Conservation (phyloP, 2,113 vertebrate genomes). For the Phalacrocorax pelagicus region DNA sequence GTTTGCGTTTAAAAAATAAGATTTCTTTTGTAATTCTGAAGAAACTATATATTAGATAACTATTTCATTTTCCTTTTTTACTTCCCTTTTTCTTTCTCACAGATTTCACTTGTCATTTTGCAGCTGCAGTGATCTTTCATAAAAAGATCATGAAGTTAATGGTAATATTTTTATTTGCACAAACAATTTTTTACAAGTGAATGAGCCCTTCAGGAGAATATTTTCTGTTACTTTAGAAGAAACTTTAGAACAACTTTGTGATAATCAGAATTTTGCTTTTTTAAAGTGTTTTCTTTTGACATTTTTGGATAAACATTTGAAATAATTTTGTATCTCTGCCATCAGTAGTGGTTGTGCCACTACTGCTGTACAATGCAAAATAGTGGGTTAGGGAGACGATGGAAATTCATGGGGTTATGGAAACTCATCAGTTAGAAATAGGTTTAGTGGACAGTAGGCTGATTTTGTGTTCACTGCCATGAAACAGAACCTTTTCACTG, state of each 20-base stretch:
- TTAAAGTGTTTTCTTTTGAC: not conserved
- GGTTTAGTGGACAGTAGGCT: not conserved
- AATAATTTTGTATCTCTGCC: not conserved
- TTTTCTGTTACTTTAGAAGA: not conserved
- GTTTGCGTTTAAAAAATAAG: not conserved
- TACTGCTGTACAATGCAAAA: not conserved
- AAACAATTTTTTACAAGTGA: not conserved
- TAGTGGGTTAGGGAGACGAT: not conserved
- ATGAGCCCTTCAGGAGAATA: not conserved
- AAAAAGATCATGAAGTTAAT: not conserved
- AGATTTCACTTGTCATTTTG: not conserved
- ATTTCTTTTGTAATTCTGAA: not conserved
- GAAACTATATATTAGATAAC: not conserved
- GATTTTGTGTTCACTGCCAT: rapidly evolving
- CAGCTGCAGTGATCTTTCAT: not conserved
- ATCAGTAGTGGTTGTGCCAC: not conserved
- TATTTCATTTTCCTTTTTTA: not conserved
- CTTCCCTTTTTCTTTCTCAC: not conserved
- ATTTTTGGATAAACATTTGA: not conserved
- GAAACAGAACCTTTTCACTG: not conserved
- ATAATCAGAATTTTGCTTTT: not conserved
- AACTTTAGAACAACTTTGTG: not conserved
- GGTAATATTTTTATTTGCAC: not conserved
- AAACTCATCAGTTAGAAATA: not conserved
- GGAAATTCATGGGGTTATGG: too few species aligned